These are phyloP conservation scores for Euleptes europaea DNA, from an alignment of 2,113 vertebrate genomes.

Conservation along the genomic window DNA sequence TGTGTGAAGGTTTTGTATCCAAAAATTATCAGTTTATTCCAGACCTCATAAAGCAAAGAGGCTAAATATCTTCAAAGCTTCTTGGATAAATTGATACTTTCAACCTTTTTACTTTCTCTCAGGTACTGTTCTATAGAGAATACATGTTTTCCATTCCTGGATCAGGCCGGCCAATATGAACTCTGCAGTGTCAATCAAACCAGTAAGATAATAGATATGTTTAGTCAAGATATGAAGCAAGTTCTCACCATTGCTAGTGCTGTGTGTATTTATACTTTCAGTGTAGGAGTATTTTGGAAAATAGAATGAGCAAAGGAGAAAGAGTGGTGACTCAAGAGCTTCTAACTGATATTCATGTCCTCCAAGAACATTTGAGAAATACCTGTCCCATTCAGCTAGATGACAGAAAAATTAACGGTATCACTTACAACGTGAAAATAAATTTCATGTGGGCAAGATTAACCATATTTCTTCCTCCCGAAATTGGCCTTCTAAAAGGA, in stretches of 20 bases:
- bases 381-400: background rate
- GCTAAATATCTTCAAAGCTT: constrained; percentile 35
- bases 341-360: background rate
- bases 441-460: background rate
- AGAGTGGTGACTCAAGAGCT: constrained; percentile 26
- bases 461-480: background rate
- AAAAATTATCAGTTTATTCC: constrained; percentile 63
- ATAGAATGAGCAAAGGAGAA: constrained; percentile 2
- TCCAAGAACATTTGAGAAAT: constrained; percentile 12
- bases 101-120: constrained; percentile 23
- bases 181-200: constrained; percentile 26
- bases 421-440: background rate
- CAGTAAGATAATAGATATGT: constrained; percentile 26
- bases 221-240: constrained; percentile 29
- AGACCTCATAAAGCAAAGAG: constrained; percentile 54
- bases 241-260: background rate
- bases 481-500: background rate
- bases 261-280: constrained; percentile 56
- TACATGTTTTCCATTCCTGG: constrained; percentile 25
- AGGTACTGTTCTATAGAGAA: constrained; percentile 26
- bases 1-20: constrained; percentile 47
- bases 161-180: constrained; percentile 30
- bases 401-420: background rate
- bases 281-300: background rate
- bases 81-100: constrained; percentile 4